Conservation (phyloP, 64 coral and sea anemone genomes). For the Pachyseris speciosa region DNA sequence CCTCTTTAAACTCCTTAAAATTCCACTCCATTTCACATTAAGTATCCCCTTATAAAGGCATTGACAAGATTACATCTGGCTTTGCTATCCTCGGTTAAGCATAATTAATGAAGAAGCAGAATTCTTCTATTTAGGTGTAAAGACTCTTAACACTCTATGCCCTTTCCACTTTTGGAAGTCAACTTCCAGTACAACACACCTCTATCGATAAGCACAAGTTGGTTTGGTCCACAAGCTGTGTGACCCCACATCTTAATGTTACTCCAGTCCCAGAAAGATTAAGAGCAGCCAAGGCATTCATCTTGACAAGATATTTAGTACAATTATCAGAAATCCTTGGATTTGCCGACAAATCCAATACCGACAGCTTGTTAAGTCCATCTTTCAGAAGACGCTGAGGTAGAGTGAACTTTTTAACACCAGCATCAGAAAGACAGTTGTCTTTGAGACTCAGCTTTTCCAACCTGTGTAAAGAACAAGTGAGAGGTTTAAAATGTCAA, state of each 20-base stretch:
- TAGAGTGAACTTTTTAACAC: conserved; percentile 73
- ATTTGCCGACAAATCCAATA: conserved; percentile 84
- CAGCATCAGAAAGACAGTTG: conserved; percentile 83
- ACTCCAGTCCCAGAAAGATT: conserved; percentile 81
- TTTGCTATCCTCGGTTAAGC: too few relatives aligned
- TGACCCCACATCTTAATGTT: conserved; percentile 16
- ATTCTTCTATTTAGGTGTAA: too few relatives aligned
- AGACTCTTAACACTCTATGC: too few relatives aligned
- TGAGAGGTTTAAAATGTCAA: too few relatives aligned
- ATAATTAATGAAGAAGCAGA: too few relatives aligned
- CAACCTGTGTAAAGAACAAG: conserved; percentile 59
- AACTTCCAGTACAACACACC: not conserved
- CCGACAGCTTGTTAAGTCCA: conserved; percentile 42
- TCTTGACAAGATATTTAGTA: conserved; percentile 54
- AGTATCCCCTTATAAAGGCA: too few relatives aligned
- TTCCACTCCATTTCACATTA: too few relatives aligned
- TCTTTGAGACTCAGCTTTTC: conserved; percentile 76
- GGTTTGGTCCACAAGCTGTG: not conserved
- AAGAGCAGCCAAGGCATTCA: conserved; percentile 57
- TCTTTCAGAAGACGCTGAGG: conserved; percentile 73
- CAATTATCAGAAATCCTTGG: conserved; percentile 60
- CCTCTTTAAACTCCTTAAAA: too few relatives aligned
- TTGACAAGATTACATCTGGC: too few relatives aligned
- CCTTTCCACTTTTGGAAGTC: too few relatives aligned
- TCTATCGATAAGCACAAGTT: not conserved